Evolutionary conservation across 1,140 invertebrate genomes (phyloP).

Genomic region (Meloidogyne floridensis): DNA sequence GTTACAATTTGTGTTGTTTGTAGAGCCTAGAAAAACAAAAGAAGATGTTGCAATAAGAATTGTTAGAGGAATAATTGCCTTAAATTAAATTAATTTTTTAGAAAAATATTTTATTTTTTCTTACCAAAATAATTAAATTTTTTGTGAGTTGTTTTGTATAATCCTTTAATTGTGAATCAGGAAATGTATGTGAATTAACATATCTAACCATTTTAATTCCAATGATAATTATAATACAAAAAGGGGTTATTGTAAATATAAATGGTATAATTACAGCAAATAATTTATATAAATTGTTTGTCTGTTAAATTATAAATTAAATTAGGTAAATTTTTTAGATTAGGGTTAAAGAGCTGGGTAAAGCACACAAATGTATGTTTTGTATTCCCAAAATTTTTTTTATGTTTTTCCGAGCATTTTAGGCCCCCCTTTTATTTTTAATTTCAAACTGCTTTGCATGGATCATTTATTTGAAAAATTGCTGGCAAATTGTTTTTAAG

Average conservation of each 20-base stretch:
- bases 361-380: too few relatives aligned
- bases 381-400: too few relatives aligned
- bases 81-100: neutral
- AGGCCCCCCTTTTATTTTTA: too few relatives aligned
- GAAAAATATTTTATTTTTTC: too few relatives aligned
- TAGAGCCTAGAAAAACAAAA: neutral
- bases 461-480: too few relatives aligned
- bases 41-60: neutral
- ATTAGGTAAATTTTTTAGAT: too few relatives aligned
- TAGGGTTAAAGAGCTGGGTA: too few relatives aligned
- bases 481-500: too few relatives aligned
- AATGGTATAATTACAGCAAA: neutral
- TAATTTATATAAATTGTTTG: neutral
- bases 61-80: neutral
- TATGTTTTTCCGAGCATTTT: too few relatives aligned
- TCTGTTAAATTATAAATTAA: neutral
- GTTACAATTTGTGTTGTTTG: too few relatives aligned
- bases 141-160: neutral
- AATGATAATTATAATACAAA: neutral
- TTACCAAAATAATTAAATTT: slow-evolving; percentile 10
- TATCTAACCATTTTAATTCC: slow-evolving; percentile 9
- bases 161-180: neutral
- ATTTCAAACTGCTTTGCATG: too few relatives aligned
- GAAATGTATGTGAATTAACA: neutral
- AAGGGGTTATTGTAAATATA: neutral